A percentile compares a stretch with the other conserved stretches of the same genome.
Evolutionary conservation across 2,113 vertebrate genomes (phyloP).

Genomic region (Casuarius casuarius): DNA sequence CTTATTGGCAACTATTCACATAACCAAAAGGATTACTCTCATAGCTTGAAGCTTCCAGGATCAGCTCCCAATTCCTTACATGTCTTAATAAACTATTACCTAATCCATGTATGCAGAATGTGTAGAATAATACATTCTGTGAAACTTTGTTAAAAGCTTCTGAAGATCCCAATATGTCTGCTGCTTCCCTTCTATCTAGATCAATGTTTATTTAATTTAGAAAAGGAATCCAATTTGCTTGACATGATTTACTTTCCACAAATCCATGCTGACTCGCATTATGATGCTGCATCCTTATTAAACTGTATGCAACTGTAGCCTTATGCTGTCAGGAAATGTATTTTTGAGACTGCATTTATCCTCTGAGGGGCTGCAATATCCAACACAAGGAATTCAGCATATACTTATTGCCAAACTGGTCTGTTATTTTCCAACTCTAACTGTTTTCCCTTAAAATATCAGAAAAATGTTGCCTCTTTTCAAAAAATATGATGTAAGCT

Average conservation of each 20-base stretch:
- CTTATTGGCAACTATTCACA: neutral
- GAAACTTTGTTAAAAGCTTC: slow-evolving; percentile 52
- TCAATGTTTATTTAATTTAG: slow-evolving; percentile 76
- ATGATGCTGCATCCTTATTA: slow-evolving; percentile 48
- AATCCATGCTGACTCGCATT: slow-evolving; percentile 56
- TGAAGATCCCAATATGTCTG: slow-evolving; percentile 48
- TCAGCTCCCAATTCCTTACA: slow-evolving; percentile 9
- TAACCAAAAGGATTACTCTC: neutral
- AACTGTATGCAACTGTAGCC: slow-evolving; percentile 29
- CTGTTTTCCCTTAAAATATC: neutral
- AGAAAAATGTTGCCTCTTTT: neutral
- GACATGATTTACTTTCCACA: slow-evolving; percentile 68
- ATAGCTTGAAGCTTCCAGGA: slow-evolving; percentile 16
- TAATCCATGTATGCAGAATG: neutral
- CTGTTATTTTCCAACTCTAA: neutral
- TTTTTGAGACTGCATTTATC: slow-evolving; percentile 2
- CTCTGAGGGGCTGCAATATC: neutral
- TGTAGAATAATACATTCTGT: slow-evolving; percentile 49
- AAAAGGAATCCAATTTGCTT: slow-evolving; percentile 71
- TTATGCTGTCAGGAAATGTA: neutral
- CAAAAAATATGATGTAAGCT: neutral
- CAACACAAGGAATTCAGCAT: neutral
- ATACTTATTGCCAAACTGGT: neutral
- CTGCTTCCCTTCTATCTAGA: slow-evolving; percentile 46
- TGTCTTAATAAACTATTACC: slow-evolving; percentile 57